Percentiles rank a stretch among this genome's conserved stretches.
phyloP scores from a whole-genome alignment of 2,888 invertebrate genomes.

The Teinopalpus imperialis region DNA sequence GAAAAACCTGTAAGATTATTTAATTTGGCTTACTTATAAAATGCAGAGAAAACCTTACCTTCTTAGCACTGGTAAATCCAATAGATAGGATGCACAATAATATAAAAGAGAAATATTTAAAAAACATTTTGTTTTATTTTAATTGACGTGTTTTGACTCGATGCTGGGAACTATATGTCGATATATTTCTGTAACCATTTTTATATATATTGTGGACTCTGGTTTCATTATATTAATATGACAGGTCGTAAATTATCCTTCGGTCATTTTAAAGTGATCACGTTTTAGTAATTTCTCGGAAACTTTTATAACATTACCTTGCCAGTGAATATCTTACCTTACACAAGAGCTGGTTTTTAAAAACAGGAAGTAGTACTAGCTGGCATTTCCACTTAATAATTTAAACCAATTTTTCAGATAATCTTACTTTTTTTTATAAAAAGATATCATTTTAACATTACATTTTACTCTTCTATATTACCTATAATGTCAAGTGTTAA shows the following conservation, averaged over 20 bases:
- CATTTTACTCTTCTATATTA: too few species aligned
- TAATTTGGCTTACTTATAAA: too few species aligned
- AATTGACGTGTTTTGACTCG: background rate
- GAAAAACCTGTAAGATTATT: too few species aligned
- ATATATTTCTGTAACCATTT: background rate
- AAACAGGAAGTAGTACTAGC: too few species aligned
- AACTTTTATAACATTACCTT: background rate
- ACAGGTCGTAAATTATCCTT: background rate
- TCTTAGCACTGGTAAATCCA: constrained; percentile 9
- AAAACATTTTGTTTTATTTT: constrained; percentile 2
- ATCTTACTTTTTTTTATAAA: too few species aligned
- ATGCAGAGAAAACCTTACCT: constrained; percentile 19
- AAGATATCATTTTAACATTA: too few species aligned
- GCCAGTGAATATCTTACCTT: background rate
- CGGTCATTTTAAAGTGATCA: background rate
- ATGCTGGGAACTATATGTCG: background rate
- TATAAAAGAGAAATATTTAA: background rate
- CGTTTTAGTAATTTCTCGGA: background rate
- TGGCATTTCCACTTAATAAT: too few species aligned
- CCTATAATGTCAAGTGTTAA: too few species aligned
- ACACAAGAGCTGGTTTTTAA: too few species aligned
- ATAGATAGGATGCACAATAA: constrained; percentile 6
- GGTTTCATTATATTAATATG: background rate
- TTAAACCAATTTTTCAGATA: too few species aligned
- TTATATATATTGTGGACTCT: background rate